Percentiles rank a stretch among this genome's conserved stretches.
Evolutionary conservation across 2,888 invertebrate genomes (phyloP).

Genomic region (Sinhomidia bicolor): DNA sequence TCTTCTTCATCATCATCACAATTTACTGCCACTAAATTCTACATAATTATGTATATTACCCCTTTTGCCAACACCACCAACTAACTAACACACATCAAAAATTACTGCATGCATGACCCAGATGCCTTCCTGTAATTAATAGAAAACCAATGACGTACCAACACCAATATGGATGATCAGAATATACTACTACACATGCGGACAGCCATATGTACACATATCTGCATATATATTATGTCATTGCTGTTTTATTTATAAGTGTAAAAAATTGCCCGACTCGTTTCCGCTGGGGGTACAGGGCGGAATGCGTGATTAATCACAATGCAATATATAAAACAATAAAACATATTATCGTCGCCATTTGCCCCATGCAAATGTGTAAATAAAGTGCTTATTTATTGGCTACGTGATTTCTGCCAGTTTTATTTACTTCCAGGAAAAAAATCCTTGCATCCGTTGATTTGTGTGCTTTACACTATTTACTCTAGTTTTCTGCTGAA

Average conservation of each 20-base stretch:
- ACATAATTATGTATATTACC: background rate
- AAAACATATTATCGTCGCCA: background rate
- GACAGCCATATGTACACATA: no score
- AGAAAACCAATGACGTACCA: background rate
- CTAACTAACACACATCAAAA: constrained; percentile 15
- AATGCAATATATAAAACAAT: constrained; percentile 16
- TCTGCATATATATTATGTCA: no score
- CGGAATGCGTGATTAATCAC: constrained; percentile 38
- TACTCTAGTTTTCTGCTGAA: no score
- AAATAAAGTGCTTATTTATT: constrained; percentile 2
- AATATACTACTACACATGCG: background rate
- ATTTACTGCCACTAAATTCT: background rate
- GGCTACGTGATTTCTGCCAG: background rate
- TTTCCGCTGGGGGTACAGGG: background rate
- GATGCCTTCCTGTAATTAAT: constrained; percentile 43
- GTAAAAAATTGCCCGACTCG: background rate
- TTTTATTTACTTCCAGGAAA: background rate
- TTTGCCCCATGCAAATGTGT: background rate
- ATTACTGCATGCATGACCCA: background rate
- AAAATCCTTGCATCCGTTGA: no score
- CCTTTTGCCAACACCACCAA: background rate
- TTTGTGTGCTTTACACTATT: no score
- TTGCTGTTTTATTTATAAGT: constrained; percentile 13
- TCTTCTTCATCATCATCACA: background rate
- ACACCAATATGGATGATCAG: background rate